A percentile compares a stretch with the other conserved stretches of the same genome.
Evolutionary conservation across 2,113 vertebrate genomes (phyloP).

Genomic region (Vombatus ursinus): DNA sequence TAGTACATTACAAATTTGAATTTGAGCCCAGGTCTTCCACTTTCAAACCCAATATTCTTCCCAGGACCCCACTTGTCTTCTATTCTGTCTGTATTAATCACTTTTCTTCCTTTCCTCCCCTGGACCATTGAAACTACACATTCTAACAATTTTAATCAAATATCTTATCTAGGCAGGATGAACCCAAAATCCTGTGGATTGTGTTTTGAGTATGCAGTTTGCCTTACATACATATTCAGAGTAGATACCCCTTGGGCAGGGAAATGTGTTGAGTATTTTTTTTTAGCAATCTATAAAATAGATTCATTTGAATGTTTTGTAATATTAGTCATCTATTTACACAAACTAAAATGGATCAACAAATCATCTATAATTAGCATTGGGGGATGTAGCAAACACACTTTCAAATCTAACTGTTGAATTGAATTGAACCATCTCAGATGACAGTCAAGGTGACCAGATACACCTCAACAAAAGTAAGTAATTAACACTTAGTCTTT

Average conservation of each 20-base stretch:
- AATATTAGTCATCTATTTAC: slow-evolving; percentile 70
- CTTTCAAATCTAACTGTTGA: slow-evolving; percentile 60
- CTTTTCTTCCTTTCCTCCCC: not conserved
- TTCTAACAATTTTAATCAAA: slow-evolving; percentile 14
- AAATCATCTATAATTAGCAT: slow-evolving; percentile 65
- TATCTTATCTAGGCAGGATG: slow-evolving; percentile 16
- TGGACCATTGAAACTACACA: not conserved
- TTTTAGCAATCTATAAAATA: slow-evolving; percentile 59
- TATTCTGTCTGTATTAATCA: not conserved
- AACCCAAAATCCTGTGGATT: not conserved
- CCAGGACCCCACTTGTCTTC: not conserved
- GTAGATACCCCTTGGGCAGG: slow-evolving; percentile 37
- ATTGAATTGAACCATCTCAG: slow-evolving; percentile 53
- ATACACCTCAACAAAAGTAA: slow-evolving; percentile 37
- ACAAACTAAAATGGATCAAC: slow-evolving; percentile 66
- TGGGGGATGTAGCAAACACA: slow-evolving; percentile 45
- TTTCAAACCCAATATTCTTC: not conserved
- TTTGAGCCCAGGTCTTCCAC: not conserved
- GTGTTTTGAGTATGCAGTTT: slow-evolving; percentile 53
- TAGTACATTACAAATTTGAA: not conserved
- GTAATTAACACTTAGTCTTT: not conserved
- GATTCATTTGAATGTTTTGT: slow-evolving; percentile 59
- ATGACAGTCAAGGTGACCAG: slow-evolving; percentile 54
- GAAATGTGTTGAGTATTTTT: slow-evolving; percentile 65
- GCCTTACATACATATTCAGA: slow-evolving; percentile 40